These are phyloP conservation scores for Porphyrio hochstetteri DNA, from an alignment of 2,113 vertebrate genomes.

Conservation along the genomic window DNA sequence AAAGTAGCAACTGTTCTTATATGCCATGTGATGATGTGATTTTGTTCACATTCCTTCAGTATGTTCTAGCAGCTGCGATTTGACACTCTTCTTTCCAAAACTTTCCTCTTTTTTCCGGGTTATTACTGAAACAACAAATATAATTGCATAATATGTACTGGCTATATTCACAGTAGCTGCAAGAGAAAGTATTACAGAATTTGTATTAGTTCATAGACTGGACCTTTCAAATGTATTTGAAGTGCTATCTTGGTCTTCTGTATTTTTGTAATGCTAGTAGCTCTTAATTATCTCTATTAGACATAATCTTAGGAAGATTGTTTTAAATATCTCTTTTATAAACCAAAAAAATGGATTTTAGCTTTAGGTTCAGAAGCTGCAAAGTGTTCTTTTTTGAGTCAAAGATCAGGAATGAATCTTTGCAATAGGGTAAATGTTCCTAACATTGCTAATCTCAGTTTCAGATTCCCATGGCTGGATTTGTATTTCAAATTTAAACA, in stretches of 20 bases:
- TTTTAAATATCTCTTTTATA: neutral
- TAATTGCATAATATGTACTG: neutral
- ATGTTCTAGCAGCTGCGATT: neutral
- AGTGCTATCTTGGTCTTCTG: neutral
- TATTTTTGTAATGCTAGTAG: neutral
- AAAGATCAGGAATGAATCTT: neutral
- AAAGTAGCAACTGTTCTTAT: neutral
- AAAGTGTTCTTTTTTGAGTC: neutral
- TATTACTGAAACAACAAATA: neutral
- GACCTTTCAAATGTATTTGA: neutral
- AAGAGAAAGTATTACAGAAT: neutral
- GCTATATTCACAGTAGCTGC: neutral
- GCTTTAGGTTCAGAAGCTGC: neutral
- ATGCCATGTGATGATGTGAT: neutral
- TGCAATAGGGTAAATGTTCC: neutral
- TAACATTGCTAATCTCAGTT: neutral
- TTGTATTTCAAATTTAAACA: neutral
- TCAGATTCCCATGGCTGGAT: neutral
- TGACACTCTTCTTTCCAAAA: neutral
- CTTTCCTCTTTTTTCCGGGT: neutral
- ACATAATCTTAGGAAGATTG: neutral
- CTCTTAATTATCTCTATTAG: neutral
- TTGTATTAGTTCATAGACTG: neutral
- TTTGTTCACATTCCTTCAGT: neutral
- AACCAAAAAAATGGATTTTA: neutral